Conservation (phyloP, 2,113 vertebrate species). For the Fulmarus glacialis region DNA sequence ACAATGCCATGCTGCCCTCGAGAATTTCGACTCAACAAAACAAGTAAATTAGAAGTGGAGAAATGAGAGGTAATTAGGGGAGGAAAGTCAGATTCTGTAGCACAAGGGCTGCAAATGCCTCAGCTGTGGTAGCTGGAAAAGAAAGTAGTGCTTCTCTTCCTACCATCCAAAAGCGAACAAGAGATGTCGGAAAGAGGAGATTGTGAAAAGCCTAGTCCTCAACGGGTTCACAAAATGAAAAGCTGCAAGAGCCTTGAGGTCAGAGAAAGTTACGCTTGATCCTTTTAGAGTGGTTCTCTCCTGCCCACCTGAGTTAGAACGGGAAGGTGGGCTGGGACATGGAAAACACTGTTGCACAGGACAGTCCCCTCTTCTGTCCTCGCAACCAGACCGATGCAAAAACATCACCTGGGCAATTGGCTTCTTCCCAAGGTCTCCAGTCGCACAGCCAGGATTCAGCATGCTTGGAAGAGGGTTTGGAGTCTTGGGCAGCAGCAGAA, state of each 20-base stretch:
- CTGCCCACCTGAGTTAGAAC: neutral
- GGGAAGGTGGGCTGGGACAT: neutral
- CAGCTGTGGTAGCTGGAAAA: neutral
- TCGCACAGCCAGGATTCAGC: neutral
- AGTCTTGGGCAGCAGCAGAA: neutral
- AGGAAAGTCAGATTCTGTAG: neutral
- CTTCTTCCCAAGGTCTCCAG: neutral
- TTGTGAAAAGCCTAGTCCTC: neutral
- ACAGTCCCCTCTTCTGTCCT: neutral
- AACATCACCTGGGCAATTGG: neutral
- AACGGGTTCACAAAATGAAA: neutral
- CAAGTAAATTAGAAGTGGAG: conserved; percentile 16
- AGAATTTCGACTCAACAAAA: neutral
- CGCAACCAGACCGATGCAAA: neutral
- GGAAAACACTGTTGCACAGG: neutral
- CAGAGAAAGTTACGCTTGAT: neutral
- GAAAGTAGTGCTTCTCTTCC: neutral
- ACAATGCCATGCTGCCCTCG: neutral
- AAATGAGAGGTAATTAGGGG: neutral
- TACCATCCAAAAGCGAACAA: neutral
- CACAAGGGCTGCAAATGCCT: neutral
- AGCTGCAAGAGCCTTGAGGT: neutral
- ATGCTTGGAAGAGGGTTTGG: neutral
- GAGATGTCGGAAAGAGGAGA: neutral
- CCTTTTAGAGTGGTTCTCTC: neutral